Conservation (phyloP, 2,888 invertebrate genomes). For the Acleris sparsana region DNA sequence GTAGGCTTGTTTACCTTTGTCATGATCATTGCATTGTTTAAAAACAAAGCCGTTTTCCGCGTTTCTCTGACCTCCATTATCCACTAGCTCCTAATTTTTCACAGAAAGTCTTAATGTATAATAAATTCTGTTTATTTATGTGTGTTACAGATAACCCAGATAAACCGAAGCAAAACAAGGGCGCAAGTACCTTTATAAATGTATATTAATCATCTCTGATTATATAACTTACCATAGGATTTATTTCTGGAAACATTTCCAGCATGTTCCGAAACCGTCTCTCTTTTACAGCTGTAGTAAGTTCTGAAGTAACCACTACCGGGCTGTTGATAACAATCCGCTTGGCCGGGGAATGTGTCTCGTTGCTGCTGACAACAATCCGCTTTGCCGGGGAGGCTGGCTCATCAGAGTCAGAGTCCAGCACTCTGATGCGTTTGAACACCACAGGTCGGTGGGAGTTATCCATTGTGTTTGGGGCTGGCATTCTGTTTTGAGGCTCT, state of each 20-base stretch:
- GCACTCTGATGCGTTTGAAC: constrained; percentile 72
- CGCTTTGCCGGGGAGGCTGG: constrained; percentile 63
- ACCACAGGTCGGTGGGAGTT: constrained; percentile 59
- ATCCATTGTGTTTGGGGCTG: constrained; percentile 55
- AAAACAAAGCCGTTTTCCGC: too few species aligned
- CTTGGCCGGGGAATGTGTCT: constrained; percentile 62
- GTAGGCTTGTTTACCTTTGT: too few species aligned
- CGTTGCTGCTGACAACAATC: constrained; percentile 47
- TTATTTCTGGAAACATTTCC: constrained; percentile 85
- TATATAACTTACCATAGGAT: constrained; percentile 78
- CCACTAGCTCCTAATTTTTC: too few species aligned
- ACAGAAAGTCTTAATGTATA: too few species aligned
- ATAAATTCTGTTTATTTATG: too few species aligned
- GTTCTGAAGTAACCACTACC: constrained; percentile 45
- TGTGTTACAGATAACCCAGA: too few species aligned
- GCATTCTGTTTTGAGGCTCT: constrained; percentile 65
- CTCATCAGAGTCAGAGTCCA: constrained; percentile 83
- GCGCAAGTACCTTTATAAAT: too few species aligned
- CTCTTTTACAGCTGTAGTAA: constrained; percentile 80
- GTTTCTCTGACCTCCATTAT: too few species aligned
- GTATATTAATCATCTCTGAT: too few species aligned
- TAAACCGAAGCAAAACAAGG: too few species aligned
- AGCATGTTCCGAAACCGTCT: constrained; percentile 85
- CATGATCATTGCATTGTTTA: too few species aligned
- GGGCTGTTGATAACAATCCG: constrained; percentile 39